These are phyloP conservation scores for Sarcophaga rosellei DNA, from an alignment of 2,888 invertebrate genomes.

Conservation along the genomic window DNA sequence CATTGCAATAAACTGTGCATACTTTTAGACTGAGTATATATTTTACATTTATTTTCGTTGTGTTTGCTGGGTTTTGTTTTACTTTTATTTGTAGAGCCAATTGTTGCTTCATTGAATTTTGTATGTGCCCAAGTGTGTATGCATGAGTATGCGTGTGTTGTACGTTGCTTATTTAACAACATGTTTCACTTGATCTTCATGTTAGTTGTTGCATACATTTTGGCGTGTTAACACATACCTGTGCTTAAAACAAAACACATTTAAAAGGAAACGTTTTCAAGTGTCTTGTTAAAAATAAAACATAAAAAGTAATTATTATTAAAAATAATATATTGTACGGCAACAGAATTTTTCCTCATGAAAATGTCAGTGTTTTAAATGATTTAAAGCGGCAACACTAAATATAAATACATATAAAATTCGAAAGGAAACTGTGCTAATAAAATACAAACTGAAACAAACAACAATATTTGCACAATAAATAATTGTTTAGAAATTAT, in stretches of 20 bases:
- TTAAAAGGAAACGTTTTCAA: conserved; percentile 29
- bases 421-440: not conserved
- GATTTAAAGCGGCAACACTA: not conserved
- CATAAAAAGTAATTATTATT: conserved; percentile 8
- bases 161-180: conserved; percentile 72
- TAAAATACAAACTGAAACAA: not conserved
- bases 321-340: not conserved
- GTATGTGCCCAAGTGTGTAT: not conserved
- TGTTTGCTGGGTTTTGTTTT: conserved; percentile 15
- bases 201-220: conserved; percentile 78
- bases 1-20: conserved; percentile 52
- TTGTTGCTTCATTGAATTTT: conserved; percentile 56
- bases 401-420: conserved; percentile 29
- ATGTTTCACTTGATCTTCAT: conserved; percentile 76
- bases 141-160: not conserved
- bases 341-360: not conserved
- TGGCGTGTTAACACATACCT: conserved; percentile 72
- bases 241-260: conserved; percentile 16
- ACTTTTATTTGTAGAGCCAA: conserved; percentile 57
- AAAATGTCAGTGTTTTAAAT: conserved; percentile 13
- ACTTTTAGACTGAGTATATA: conserved; percentile 50
- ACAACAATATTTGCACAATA: not conserved
- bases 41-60: not conserved
- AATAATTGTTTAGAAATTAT: conserved; percentile 7
- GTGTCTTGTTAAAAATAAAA: conserved; percentile 34